These are phyloP conservation scores for Oligia fasciuncula DNA, from an alignment of 2,888 invertebrate species.

Conservation along the genomic window DNA sequence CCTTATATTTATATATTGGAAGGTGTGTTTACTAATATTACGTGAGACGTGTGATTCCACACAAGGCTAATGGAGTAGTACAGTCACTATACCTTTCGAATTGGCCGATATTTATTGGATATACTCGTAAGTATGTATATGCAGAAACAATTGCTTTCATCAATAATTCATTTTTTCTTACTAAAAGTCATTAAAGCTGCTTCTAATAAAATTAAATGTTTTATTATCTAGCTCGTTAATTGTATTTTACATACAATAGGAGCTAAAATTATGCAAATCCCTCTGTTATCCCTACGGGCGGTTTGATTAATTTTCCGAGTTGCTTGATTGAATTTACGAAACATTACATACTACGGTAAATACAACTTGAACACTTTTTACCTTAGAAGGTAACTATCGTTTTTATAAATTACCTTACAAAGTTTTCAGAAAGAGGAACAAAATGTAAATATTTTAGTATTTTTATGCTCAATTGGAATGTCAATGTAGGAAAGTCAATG, in stretches of 20 bases:
- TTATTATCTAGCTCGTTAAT: slow-evolving; percentile 60
- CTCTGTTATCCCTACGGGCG: slow-evolving; percentile 63
- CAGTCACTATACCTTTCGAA: too few relatives aligned
- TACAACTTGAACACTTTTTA: not conserved
- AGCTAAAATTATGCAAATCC: slow-evolving; percentile 69
- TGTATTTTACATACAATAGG: slow-evolving; percentile 68
- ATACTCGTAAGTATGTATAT: not conserved
- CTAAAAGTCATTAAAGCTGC: not conserved
- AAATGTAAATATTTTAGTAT: not conserved
- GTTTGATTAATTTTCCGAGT: slow-evolving; percentile 66
- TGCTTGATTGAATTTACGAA: slow-evolving; percentile 52
- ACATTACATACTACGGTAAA: slow-evolving; percentile 31
- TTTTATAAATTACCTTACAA: not conserved
- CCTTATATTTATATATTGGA: too few relatives aligned
- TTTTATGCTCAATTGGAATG: not conserved
- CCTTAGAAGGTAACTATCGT: not conserved
- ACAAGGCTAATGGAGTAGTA: too few relatives aligned
- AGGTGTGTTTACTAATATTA: too few relatives aligned
- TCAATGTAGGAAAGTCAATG: not conserved
- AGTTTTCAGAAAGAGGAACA: not conserved
- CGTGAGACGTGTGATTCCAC: too few relatives aligned
- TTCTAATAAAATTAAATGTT: slow-evolving; percentile 55
- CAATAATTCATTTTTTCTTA: not conserved
- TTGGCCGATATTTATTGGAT: too few relatives aligned
- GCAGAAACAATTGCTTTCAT: not conserved